These are phyloP conservation scores for Samia ricini DNA, from an alignment of 1,140 invertebrate genomes.

Conservation along the genomic window DNA sequence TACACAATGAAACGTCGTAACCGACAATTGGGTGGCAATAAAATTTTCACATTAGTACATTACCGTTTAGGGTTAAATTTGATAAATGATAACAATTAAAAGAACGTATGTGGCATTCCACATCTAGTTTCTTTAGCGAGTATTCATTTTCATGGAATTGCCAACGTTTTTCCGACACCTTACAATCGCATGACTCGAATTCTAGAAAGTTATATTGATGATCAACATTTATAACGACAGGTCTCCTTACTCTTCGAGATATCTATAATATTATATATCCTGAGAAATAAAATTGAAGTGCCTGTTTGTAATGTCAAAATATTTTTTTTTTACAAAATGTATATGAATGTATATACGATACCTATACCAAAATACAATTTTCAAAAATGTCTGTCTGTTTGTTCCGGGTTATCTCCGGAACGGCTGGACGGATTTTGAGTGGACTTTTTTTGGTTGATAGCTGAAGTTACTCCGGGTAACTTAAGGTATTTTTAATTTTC, in stretches of 20 bases:
- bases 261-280: not conserved
- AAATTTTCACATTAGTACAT: constrained; percentile 60
- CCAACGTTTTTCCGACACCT: constrained; percentile 73
- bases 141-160: constrained; percentile 74
- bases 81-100: constrained; percentile 49
- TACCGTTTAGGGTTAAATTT: constrained; percentile 58
- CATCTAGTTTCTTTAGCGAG: constrained; percentile 60
- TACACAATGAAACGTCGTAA: constrained; percentile 55
- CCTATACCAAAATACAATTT: no score
- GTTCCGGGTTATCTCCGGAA: no score
- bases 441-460: no score
- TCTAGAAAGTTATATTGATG: constrained; percentile 68
- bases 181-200: constrained; percentile 72
- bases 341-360: no score
- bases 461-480: no score
- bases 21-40: constrained; percentile 46
- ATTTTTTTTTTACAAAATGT: no score
- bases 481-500: no score
- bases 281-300: no score
- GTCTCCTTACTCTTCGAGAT: constrained; percentile 16
- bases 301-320: no score
- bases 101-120: constrained; percentile 64
- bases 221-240: constrained; percentile 47
- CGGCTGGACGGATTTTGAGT: no score
- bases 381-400: no score